Percentiles rank a stretch among this genome's conserved stretches.
Evolutionary conservation across 2,113 vertebrate species (phyloP).

Genomic region (Mugil cephalus): DNA sequence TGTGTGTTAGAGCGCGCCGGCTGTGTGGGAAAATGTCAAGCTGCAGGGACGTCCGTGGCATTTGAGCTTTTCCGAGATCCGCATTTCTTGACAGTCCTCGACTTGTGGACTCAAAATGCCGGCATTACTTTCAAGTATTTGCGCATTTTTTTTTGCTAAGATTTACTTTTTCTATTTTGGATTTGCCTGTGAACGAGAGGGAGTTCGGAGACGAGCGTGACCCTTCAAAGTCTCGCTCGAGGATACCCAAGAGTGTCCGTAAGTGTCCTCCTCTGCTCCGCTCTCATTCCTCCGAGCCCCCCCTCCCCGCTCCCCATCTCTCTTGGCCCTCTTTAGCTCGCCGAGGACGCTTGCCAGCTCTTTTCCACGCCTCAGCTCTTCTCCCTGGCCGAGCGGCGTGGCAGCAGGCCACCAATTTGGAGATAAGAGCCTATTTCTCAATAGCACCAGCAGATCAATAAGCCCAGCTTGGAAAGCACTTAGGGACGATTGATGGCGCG

Average conservation of each 20-base stretch:
- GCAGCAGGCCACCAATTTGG: conserved; percentile 66
- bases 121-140: no score
- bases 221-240: neutral
- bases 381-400: conserved; percentile 39
- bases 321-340: conserved; percentile 7
- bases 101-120: neutral
- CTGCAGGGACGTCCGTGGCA: conserved; percentile 47
- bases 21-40: conserved; percentile 52
- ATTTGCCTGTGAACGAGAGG: no score
- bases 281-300: conserved; percentile 6
- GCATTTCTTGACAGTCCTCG: neutral
- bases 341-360: conserved; percentile 37
- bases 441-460: conserved; percentile 72
- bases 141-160: no score
- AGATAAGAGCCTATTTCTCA: conserved; percentile 70
- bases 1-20: conserved; percentile 2
- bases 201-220: neutral
- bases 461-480: conserved; percentile 56
- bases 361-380: conserved; percentile 62
- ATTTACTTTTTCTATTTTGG: no score
- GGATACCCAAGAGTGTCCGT: neutral
- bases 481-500: conserved; percentile 61
- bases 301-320: conserved; percentile 14
- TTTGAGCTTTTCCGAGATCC: neutral
- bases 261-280: conserved; percentile 2